Conservation (phyloP, 2,797 vertebrate species). For the Urophycis tenuis region DNA sequence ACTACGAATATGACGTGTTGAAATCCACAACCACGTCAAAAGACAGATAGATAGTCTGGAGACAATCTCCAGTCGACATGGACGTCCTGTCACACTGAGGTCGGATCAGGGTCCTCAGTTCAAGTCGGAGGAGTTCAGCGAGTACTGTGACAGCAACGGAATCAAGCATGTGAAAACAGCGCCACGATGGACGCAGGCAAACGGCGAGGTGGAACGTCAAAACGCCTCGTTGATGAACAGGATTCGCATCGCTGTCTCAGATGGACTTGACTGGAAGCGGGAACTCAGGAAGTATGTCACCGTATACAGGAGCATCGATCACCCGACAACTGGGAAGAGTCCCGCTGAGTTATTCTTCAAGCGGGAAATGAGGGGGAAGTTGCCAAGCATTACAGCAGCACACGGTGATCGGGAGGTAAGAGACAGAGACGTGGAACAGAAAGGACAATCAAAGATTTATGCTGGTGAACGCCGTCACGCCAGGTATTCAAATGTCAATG, state of each 20-base stretch:
- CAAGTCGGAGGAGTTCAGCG: no score
- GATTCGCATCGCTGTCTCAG: background rate
- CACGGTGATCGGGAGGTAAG: background rate
- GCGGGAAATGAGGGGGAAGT: background rate
- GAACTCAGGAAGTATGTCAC: no score
- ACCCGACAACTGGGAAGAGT: background rate
- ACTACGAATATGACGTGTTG: conserved; percentile 23
- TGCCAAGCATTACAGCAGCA: background rate
- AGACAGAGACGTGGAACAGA: conserved; percentile 21
- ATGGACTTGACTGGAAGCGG: background rate
- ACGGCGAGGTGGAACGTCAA: no score
- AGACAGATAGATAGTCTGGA: conserved; percentile 25
- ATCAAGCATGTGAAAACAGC: no score
- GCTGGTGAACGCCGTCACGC: conserved; percentile 3
- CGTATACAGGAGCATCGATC: background rate
- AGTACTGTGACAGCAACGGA: no score
- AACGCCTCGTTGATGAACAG: no score
- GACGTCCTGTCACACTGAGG: background rate
- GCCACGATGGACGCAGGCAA: no score
- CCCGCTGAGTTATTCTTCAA: background rate
- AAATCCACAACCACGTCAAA: conserved; percentile 16
- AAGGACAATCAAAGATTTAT: conserved; percentile 14
- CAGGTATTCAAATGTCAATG: conserved; percentile 5
- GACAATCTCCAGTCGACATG: conserved; percentile 16
- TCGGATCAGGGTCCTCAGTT: background rate